Evolutionary conservation across 2,888 invertebrate species (phyloP).

Genomic region (Zootermopsis nevadensis): DNA sequence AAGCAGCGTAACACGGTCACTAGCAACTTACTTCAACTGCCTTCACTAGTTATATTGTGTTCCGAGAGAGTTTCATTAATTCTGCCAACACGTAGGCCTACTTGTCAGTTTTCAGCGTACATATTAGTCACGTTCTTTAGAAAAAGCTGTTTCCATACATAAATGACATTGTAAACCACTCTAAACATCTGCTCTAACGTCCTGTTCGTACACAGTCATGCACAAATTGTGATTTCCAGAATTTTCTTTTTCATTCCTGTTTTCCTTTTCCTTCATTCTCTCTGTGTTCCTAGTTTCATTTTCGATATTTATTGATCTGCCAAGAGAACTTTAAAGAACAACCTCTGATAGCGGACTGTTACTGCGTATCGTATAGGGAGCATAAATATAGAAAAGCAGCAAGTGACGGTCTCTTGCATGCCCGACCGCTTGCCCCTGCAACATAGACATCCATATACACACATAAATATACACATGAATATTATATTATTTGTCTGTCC

Average conservation of each 20-base stretch:
- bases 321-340: background rate
- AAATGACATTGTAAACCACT: too few relatives aligned
- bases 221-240: background rate
- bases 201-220: background rate
- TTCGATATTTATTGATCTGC: constrained; percentile 2
- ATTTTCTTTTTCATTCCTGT: background rate
- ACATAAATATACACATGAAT: constrained; percentile 23
- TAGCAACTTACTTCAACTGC: too few relatives aligned
- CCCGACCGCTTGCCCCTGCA: background rate
- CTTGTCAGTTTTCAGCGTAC: too few relatives aligned
- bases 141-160: background rate
- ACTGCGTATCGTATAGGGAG: background rate
- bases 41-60: too few relatives aligned
- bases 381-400: background rate
- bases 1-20: too few relatives aligned
- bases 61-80: too few relatives aligned
- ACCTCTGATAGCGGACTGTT: background rate
- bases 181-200: background rate
- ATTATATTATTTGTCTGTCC: constrained; percentile 8
- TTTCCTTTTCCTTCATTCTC: background rate
- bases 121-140: too few relatives aligned
- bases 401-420: background rate
- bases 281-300: background rate
- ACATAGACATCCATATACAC: constrained; percentile 10
- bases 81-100: too few relatives aligned